These are phyloP conservation scores for Marmota flaviventris DNA, from an alignment of 2,113 vertebrate genomes.

Conservation along the genomic window DNA sequence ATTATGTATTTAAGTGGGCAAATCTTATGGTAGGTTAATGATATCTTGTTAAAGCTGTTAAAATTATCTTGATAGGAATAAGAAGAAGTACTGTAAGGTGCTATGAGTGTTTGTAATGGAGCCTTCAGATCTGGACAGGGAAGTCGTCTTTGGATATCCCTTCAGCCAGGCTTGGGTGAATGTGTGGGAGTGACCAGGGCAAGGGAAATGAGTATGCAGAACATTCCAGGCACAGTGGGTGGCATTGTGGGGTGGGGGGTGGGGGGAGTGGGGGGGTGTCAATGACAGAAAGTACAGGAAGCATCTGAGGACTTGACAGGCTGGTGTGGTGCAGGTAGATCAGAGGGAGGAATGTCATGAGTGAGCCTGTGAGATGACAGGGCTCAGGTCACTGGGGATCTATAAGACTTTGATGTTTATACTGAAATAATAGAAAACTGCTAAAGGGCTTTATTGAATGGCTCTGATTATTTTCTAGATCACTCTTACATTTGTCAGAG, in stretches of 20 bases:
- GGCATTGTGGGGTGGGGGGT: too few relatives aligned
- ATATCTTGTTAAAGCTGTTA: not conserved
- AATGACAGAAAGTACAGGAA: not conserved
- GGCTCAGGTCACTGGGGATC: too few relatives aligned
- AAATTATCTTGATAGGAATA: not conserved
- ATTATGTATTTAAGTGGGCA: not conserved
- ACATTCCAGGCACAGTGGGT: not conserved
- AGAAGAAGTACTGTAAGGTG: not conserved
- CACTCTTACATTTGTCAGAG: not conserved
- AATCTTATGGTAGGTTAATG: not conserved
- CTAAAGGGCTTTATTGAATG: not conserved
- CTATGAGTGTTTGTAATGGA: not conserved
- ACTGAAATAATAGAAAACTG: not conserved
- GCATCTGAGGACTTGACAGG: not conserved
- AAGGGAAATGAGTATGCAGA: not conserved
- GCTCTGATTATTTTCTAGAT: not conserved
- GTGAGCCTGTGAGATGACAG: not conserved
- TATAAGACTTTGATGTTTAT: not conserved
- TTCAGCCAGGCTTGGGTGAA: not conserved
- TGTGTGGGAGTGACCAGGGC: fast-evolving
- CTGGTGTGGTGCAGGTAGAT: too few relatives aligned
- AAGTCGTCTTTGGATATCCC: not conserved
- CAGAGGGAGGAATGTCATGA: not conserved
- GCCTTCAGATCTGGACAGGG: not conserved
- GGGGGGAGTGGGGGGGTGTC: too few relatives aligned